Base-by-base conservation (phyloP, 2,113 vertebrate genomes). In the Ochotona curzoniae region DNA sequence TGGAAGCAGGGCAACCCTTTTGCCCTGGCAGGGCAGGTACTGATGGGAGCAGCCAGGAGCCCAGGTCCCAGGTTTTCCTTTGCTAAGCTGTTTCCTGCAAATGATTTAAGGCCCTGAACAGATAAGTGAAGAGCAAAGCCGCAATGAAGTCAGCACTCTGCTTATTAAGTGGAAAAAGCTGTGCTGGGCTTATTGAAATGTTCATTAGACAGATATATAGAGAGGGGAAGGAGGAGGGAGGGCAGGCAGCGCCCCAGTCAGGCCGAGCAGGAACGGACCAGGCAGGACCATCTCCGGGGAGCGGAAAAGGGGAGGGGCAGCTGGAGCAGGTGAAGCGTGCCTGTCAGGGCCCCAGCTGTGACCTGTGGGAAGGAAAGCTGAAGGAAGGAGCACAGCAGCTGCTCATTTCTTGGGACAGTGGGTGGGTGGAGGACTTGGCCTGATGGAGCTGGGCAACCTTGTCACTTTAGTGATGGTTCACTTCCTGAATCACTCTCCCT, bases 111-210 rank as follows among this genome's bases (percentile, higher is more conserved):
- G 97, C 96, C 30, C 93, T 47, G 96, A 97, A 97, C 96, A 97
- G 97, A 98, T 97, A 97, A 97, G 96, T 96, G 79, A 95, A 63
- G 83, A 85, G 61, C 69, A 95, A 96, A 95, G 88, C 97, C 96
- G 97, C 98, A 98, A 98, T 98, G 98, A 98, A 98, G 98, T 98
- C 98, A 98, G 98, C 98, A 98, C 97, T 98, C 98, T 98, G 98
- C 98, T 98, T 98, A 98, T 98, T 98, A 98, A 98, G 98, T 98
- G 97, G 98, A 97, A 98, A 98, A 98, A 97, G 98, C 98, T 98
- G 96, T 97, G 97, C 97, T 98, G 88, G 98, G 98, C 98, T 98
- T 98, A 98, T 96, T 98, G 98, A 98, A 98, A 98, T 97, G 98
- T 98, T 98, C 98, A 98, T 98, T 98, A 98, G 97, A 97, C 97